Percentiles rank a stretch among this genome's conserved stretches.
phyloP scores from a whole-genome alignment of 2,888 invertebrate species.

The Achlya flavicornis region DNA sequence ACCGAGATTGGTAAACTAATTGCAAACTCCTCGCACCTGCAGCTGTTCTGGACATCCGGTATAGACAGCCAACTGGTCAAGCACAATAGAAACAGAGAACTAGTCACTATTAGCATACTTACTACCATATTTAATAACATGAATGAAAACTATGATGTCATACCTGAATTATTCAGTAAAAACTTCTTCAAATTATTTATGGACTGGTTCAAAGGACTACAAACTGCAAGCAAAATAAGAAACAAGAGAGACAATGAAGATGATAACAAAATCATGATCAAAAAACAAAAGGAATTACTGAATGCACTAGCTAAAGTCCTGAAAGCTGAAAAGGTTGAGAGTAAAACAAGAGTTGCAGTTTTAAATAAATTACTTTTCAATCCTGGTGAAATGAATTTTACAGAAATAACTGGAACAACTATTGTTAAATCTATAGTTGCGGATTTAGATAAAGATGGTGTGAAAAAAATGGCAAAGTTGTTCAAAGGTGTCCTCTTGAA shows the following conservation, averaged over 20 bases:
- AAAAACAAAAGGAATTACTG: conserved; percentile 82
- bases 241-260: conserved; percentile 75
- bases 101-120: conserved; percentile 84
- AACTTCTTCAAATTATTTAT: conserved; percentile 87
- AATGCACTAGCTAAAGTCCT: conserved; percentile 77
- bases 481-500: conserved; percentile 86
- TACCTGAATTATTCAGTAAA: conserved; percentile 85
- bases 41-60: conserved; percentile 82
- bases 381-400: conserved; percentile 89
- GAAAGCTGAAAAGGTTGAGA: conserved; percentile 74
- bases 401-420: conserved; percentile 87
- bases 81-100: conserved; percentile 84
- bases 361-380: conserved; percentile 86
- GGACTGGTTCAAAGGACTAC: conserved; percentile 85
- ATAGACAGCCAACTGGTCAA: conserved; percentile 72
- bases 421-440: conserved; percentile 86
- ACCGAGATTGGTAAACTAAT: conserved; percentile 83
- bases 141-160: conserved; percentile 66
- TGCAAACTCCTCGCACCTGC: conserved; percentile 76
- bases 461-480: conserved; percentile 85
- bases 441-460: conserved; percentile 83
- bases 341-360: conserved; percentile 81
- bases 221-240: conserved; percentile 83
- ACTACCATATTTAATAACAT: conserved; percentile 81
- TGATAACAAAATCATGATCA: conserved; percentile 79